Percentiles rank a stretch among this genome's conserved stretches.
Conservation (phyloP, 2,113 vertebrate species). For the Pomatorhinus ruficollis region DNA sequence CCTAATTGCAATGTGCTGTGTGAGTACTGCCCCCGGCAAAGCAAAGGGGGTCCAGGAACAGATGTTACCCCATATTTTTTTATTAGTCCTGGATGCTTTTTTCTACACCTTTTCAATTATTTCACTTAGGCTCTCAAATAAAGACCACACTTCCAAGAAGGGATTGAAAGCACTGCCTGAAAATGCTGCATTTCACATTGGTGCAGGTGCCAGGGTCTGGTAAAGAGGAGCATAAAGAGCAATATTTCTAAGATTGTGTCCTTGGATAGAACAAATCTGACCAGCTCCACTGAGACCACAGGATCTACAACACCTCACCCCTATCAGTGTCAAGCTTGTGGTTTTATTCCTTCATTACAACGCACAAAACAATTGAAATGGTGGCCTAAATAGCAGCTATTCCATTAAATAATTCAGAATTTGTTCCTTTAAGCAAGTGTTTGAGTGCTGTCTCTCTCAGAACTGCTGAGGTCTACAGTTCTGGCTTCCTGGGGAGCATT, state of each 20-base stretch:
- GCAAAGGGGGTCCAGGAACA: not conserved
- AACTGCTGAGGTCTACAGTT: not conserved
- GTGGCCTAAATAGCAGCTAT: not conserved
- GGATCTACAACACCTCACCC: not conserved
- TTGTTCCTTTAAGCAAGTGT: not conserved
- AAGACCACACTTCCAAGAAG: not conserved
- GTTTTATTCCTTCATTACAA: not conserved
- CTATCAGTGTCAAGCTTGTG: rapidly evolving
- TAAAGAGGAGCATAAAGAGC: not conserved
- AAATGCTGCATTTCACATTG: not conserved
- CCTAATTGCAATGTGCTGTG: not conserved
- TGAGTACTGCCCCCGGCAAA: not conserved
- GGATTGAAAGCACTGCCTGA: not conserved
- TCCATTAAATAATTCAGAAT: not conserved
- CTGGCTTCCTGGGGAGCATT: not conserved
- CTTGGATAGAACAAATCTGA: not conserved
- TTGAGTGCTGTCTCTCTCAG: not conserved
- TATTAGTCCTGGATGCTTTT: not conserved
- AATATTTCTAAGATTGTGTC: not conserved
- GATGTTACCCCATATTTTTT: not conserved
- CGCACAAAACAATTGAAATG: not conserved
- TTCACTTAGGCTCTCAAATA: not conserved
- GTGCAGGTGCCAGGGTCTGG: not conserved
- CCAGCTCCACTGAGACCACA: not conserved
- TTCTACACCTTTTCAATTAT: not conserved